Evolutionary conservation across 2,797 vertebrate genomes (phyloP).

Genomic region (Rhodeus uyekii): DNA sequence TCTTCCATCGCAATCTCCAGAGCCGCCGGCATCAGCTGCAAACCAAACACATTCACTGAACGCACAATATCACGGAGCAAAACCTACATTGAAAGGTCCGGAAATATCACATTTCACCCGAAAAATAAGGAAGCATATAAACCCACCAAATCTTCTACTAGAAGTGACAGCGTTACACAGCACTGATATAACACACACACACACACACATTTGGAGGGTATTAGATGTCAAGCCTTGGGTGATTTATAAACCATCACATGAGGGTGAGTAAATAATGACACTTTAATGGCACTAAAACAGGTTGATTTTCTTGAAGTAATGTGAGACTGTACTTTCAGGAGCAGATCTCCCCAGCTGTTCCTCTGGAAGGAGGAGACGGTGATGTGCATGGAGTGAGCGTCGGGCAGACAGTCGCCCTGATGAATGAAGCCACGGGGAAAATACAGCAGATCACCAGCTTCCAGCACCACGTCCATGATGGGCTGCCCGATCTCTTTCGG

Average conservation of each 20-base stretch:
- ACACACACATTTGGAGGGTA: too few relatives aligned
- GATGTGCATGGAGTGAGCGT: slow-evolving; percentile 89
- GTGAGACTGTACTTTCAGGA: slow-evolving; percentile 79
- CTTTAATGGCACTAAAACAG: not conserved
- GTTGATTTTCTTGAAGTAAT: not conserved
- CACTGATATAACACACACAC: too few relatives aligned
- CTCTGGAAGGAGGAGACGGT: slow-evolving; percentile 94
- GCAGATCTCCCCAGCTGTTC: slow-evolving; percentile 92
- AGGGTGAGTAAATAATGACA: not conserved
- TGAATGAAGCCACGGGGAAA: slow-evolving; percentile 96
- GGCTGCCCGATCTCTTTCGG: slow-evolving; percentile 86
- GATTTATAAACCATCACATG: not conserved
- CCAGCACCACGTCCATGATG: slow-evolving; percentile 87
- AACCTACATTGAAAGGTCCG: not conserved
- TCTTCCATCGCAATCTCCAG: slow-evolving; percentile 92
- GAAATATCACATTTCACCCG: not conserved
- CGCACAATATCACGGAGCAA: too few relatives aligned
- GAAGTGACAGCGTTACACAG: too few relatives aligned
- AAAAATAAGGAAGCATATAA: not conserved
- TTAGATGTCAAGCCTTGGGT: too few relatives aligned
- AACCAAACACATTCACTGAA: slow-evolving; percentile 1
- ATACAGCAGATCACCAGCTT: slow-evolving; percentile 92
- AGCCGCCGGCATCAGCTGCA: slow-evolving; percentile 85
- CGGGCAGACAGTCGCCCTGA: slow-evolving; percentile 88
- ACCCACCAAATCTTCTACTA: too few relatives aligned